These are phyloP conservation scores for Zaprionus africanus DNA, from an alignment of 1,140 invertebrate genomes.

Conservation along the genomic window DNA sequence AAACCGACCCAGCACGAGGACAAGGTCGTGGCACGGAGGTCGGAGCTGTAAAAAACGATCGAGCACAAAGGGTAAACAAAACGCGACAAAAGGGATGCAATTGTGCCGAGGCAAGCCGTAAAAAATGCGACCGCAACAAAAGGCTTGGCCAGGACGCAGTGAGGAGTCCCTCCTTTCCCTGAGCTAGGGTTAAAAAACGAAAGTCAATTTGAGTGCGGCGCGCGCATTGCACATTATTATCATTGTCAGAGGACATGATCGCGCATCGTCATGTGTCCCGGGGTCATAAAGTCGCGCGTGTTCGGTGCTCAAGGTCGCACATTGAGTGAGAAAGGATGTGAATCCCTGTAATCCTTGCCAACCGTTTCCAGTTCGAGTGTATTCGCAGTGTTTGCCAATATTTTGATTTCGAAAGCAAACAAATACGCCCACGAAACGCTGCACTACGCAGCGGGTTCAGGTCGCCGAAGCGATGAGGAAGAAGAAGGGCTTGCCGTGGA, in stretches of 20 bases:
- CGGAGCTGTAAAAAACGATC: background rate
- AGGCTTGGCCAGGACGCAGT: conserved; percentile 15
- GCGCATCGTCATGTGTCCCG: background rate
- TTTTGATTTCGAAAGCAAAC: conserved; percentile 82
- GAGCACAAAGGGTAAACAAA: conserved; percentile 21
- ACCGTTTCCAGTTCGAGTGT: conserved; percentile 26
- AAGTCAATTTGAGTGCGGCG: conserved; percentile 64
- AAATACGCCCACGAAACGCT: conserved; percentile 63
- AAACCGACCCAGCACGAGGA: conserved; percentile 48
- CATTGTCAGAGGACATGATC: background rate
- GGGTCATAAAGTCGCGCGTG: background rate
- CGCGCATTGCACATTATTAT: conserved; percentile 56
- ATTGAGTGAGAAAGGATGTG: conserved; percentile 73
- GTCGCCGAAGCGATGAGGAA: conserved; percentile 20
- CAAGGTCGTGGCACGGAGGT: background rate
- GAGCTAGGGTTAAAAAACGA: conserved; percentile 50
- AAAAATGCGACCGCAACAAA: conserved; percentile 78
- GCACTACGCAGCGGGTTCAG: conserved; percentile 29
- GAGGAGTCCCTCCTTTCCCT: background rate
- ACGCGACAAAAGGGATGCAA: conserved; percentile 59
- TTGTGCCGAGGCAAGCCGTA: conserved; percentile 54
- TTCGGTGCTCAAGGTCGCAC: background rate
- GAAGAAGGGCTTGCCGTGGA: conserved; percentile 59
- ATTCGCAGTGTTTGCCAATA: conserved; percentile 72
- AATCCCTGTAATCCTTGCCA: conserved; percentile 57